Conservation (phyloP, 2,888 invertebrate species). For the Hirtodrosophila cameraria region DNA sequence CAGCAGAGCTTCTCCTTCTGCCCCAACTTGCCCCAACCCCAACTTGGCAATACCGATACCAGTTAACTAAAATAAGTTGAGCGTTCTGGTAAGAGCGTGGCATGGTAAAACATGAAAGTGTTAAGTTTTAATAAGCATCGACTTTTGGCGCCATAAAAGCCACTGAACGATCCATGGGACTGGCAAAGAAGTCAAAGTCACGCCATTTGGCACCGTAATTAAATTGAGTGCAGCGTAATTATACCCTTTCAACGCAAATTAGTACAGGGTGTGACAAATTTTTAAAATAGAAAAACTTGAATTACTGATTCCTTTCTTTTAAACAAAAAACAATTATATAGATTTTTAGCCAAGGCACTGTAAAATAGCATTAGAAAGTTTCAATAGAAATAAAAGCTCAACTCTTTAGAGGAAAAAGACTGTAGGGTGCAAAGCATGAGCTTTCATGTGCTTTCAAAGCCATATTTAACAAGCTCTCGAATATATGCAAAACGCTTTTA, state of each 20-base stretch:
- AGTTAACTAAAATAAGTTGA: conserved; percentile 37
- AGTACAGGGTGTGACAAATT: neutral
- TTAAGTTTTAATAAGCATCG: conserved; percentile 71
- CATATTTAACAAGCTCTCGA: too few species aligned
- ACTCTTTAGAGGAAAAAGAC: too few species aligned
- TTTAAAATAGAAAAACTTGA: too few species aligned
- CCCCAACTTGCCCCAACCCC: neutral
- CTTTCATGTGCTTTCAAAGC: too few species aligned
- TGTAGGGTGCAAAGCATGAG: too few species aligned
- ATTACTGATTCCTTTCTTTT: too few species aligned
- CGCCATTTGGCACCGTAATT: conserved; percentile 68
- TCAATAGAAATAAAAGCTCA: too few species aligned
- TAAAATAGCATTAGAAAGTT: too few species aligned
- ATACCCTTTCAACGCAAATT: conserved; percentile 20
- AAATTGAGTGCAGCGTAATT: conserved; percentile 73
- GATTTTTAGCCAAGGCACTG: too few species aligned
- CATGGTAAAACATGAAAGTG: conserved; percentile 39
- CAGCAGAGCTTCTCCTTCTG: too few species aligned
- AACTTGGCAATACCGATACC: conserved; percentile 19
- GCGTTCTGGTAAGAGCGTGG: conserved; percentile 11
- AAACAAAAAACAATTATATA: too few species aligned
- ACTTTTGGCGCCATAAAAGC: conserved; percentile 59
- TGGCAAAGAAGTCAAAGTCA: conserved; percentile 40
- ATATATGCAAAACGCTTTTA: too few species aligned
- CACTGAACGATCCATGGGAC: conserved; percentile 16